Evolutionary conservation across 2,888 invertebrate species (phyloP).

Genomic region (Bellardia pandia): DNA sequence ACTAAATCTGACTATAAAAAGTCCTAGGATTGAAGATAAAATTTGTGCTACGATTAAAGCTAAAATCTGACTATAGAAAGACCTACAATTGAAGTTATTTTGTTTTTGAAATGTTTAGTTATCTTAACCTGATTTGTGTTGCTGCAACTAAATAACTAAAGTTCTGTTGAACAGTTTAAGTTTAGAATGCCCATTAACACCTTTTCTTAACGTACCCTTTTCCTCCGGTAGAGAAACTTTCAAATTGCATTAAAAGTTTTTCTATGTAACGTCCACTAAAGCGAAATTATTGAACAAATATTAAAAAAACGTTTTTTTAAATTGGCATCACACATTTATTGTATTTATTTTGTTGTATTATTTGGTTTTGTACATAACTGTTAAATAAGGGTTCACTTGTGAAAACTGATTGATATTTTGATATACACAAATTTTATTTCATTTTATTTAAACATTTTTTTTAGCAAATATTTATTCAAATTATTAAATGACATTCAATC

Average conservation of each 20-base stretch:
- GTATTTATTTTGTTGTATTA: conserved; percentile 17
- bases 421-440: neutral
- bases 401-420: conserved; percentile 45
- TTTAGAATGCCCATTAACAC: neutral
- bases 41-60: too few relatives aligned
- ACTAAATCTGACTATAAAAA: too few relatives aligned
- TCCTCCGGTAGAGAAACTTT: neutral
- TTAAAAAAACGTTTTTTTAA: neutral
- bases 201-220: neutral
- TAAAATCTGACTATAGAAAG: too few relatives aligned
- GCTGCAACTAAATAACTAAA: too few relatives aligned
- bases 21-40: too few relatives aligned
- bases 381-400: conserved; percentile 26
- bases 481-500: conserved; percentile 40
- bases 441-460: conserved; percentile 26
- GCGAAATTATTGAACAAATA: conserved; percentile 5
- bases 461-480: conserved; percentile 47
- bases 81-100: too few relatives aligned
- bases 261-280: neutral
- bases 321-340: conserved; percentile 17
- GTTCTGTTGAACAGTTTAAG: too few relatives aligned
- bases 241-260: neutral
- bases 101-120: too few relatives aligned
- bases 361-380: conserved; percentile 15
- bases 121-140: too few relatives aligned